Conservation (phyloP, 1,140 invertebrate species). For the Pseudoatta argentina region DNA sequence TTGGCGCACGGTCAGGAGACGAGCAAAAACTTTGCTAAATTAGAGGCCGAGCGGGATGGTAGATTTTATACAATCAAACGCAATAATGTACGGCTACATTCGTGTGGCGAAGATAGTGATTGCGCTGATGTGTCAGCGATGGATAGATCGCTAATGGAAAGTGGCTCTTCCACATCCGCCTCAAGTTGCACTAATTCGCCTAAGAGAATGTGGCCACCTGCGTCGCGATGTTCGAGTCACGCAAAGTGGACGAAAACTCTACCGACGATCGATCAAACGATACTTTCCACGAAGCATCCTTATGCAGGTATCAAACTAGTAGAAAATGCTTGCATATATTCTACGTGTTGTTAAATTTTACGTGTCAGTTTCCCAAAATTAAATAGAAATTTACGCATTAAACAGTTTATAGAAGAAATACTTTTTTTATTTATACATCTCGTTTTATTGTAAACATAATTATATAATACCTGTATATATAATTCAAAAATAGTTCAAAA, state of each 20-base stretch:
- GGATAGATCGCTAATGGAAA: constrained; percentile 87
- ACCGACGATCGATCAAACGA: constrained; percentile 82
- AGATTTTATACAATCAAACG: constrained; percentile 71
- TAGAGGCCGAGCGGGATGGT: constrained; percentile 79
- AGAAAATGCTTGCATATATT: constrained; percentile 25
- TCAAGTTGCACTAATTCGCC: constrained; percentile 90
- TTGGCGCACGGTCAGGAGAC: constrained; percentile 70
- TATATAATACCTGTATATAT: too few species aligned
- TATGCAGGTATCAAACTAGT: constrained; percentile 80
- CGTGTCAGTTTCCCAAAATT: neutral
- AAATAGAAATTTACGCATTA: neutral
- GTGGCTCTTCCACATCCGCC: constrained; percentile 89
- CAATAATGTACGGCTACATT: constrained; percentile 78
- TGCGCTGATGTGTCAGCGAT: constrained; percentile 81
- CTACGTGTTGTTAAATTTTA: constrained; percentile 5
- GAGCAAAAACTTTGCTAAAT: constrained; percentile 81
- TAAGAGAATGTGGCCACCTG: constrained; percentile 88
- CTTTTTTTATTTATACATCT: neutral
- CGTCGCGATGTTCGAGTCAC: constrained; percentile 82
- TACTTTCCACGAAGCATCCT: constrained; percentile 82
- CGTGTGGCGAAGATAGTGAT: constrained; percentile 83
- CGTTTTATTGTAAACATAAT: neutral
- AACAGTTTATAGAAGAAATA: neutral
- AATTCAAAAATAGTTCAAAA: too few species aligned
- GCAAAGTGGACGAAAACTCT: constrained; percentile 84